phyloP scores from a whole-genome alignment of 2,888 invertebrate species.

The Psococerastis gibbosa region DNA sequence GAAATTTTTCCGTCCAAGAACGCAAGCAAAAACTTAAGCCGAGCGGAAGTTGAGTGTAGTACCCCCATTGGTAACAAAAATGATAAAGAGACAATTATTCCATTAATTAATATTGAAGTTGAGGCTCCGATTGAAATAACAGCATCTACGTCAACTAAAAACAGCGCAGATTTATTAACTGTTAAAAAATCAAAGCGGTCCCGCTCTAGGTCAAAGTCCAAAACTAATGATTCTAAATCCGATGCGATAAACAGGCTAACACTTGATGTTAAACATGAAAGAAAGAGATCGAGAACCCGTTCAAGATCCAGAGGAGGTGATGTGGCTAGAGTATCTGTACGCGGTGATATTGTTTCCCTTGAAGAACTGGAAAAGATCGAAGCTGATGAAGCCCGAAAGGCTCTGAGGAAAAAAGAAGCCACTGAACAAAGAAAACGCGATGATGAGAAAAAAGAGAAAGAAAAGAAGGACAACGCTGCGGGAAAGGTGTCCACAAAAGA shows the following conservation, averaged over 20 bases:
- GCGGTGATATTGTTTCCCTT: slow-evolving; percentile 5
- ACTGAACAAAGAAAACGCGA: slow-evolving; percentile 5
- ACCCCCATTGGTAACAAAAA: too few relatives aligned
- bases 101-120: background rate
- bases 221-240: slow-evolving; percentile 12
- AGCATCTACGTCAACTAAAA: background rate
- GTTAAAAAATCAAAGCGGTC: slow-evolving; percentile 8
- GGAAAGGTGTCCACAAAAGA: background rate
- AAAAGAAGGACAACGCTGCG: slow-evolving; percentile 13
- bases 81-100: too few relatives aligned
- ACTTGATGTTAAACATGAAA: slow-evolving; percentile 19
- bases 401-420: slow-evolving; percentile 13
- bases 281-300: slow-evolving; percentile 19
- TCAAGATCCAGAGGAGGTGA: slow-evolving; percentile 10
- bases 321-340: slow-evolving; percentile 3
- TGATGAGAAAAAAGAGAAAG: slow-evolving; percentile 23
- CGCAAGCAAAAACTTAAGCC: too few relatives aligned
- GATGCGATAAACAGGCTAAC: slow-evolving; percentile 14
- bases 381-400: slow-evolving; percentile 14
- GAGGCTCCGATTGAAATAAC: background rate
- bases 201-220: slow-evolving; percentile 10
- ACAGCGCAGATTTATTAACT: background rate
- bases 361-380: slow-evolving; percentile 14
- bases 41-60: too few relatives aligned
- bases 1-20: too few relatives aligned